Conservation (phyloP, 1,140 invertebrate genomes). For the Orussus abietinus region DNA sequence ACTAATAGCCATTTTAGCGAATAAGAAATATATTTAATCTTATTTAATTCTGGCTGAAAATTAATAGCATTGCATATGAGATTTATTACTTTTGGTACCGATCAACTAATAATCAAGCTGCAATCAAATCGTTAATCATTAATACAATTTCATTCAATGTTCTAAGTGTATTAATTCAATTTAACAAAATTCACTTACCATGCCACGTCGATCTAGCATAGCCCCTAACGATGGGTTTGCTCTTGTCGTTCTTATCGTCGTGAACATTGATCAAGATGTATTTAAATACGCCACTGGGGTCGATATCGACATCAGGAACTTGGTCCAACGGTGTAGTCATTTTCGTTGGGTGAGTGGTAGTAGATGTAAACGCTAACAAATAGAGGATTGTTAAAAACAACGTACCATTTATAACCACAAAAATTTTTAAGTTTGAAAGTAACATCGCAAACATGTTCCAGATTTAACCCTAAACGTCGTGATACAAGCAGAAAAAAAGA, state of each 20-base stretch:
- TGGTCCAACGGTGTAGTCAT: slow-evolving; percentile 48
- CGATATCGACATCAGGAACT: slow-evolving; percentile 77
- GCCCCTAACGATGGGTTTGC: slow-evolving; percentile 71
- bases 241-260: slow-evolving; percentile 46
- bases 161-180: neutral
- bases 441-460: no score
- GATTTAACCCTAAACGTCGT: no score
- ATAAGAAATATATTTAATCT: neutral
- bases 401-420: no score
- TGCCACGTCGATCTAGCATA: slow-evolving; percentile 68
- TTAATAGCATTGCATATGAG: slow-evolving; percentile 8
- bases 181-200: slow-evolving; percentile 50
- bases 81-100: slow-evolving; percentile 6
- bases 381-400: no score
- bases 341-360: no score
- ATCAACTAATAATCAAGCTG: no score
- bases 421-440: no score
- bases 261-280: slow-evolving; percentile 79
- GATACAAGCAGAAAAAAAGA: no score
- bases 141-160: neutral
- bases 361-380: no score
- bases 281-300: slow-evolving; percentile 75
- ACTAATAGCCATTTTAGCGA: no score
- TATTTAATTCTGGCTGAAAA: slow-evolving; percentile 11
- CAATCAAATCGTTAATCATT: slow-evolving; percentile 12